phyloP scores from a whole-genome alignment of 1,140 invertebrate species.

The Coelopa frigida region DNA sequence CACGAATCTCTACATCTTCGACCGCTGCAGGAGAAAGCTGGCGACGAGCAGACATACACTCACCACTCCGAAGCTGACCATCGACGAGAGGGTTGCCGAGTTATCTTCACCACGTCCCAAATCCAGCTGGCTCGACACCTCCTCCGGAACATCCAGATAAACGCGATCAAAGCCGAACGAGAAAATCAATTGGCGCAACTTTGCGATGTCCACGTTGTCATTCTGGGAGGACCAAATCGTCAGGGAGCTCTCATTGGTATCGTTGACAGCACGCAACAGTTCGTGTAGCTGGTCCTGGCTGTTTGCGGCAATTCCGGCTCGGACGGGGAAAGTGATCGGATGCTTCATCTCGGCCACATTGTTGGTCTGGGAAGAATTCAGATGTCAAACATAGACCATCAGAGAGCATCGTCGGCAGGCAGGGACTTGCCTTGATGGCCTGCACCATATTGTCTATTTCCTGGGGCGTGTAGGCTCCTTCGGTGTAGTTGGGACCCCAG shows the following conservation, averaged over 20 bases:
- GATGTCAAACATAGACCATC: background rate
- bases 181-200: slow-evolving; percentile 54
- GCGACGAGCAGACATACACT: slow-evolving; percentile 9
- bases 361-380: slow-evolving; percentile 19
- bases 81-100: background rate
- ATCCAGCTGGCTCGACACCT: slow-evolving; percentile 49
- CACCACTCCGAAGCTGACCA: slow-evolving; percentile 9
- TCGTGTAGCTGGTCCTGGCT: slow-evolving; percentile 50
- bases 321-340: slow-evolving; percentile 73
- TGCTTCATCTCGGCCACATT: slow-evolving; percentile 48
- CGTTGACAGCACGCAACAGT: slow-evolving; percentile 38
- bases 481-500: slow-evolving; percentile 48
- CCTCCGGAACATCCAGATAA: slow-evolving; percentile 62
- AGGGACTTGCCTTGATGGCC: slow-evolving; percentile 47
- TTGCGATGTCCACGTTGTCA: slow-evolving; percentile 55
- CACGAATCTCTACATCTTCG: too few relatives aligned
- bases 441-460: slow-evolving; percentile 70
- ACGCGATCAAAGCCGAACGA: slow-evolving; percentile 55
- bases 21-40: slow-evolving; percentile 7
- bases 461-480: slow-evolving; percentile 57
- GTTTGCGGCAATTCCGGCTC: slow-evolving; percentile 63
- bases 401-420: background rate
- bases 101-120: slow-evolving; percentile 25
- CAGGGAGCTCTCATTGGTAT: slow-evolving; percentile 48
- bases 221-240: slow-evolving; percentile 63